Percentiles rank a stretch among this genome's conserved stretches.
Conservation (phyloP, 2,888 invertebrate species). For the Melanchra persicariae region DNA sequence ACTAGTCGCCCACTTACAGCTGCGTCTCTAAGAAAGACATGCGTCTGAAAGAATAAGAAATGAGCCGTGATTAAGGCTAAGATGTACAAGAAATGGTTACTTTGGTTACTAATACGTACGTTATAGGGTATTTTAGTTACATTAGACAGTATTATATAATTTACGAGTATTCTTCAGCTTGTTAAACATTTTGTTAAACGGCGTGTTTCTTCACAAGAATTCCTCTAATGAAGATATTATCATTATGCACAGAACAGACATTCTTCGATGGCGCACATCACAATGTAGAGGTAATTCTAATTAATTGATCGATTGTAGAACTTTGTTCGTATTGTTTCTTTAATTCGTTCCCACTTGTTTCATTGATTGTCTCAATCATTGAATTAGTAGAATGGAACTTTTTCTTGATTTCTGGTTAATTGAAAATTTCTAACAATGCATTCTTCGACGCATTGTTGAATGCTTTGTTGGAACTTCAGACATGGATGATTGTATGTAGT, state of each 20-base stretch:
- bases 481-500: not conserved
- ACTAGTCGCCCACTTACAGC: constrained; percentile 34
- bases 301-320: constrained; percentile 47
- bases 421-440: constrained; percentile 28
- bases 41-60: constrained; percentile 43
- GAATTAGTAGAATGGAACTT: constrained; percentile 29
- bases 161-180: too few species aligned
- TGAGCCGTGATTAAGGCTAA: constrained; percentile 37
- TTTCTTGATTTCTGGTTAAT: constrained; percentile 32
- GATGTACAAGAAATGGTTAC: constrained; percentile 18
- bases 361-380: constrained; percentile 44
- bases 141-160: not conserved
- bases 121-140: not conserved
- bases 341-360: constrained; percentile 52
- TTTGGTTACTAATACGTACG: constrained; percentile 1
- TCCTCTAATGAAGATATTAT: constrained; percentile 2
- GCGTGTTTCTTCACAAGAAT: not conserved
- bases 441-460: constrained; percentile 14
- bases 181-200: not conserved
- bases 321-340: constrained; percentile 35
- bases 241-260: constrained; percentile 4
- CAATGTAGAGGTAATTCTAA: constrained; percentile 28
- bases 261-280: constrained; percentile 5
- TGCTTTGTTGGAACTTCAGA: not conserved
- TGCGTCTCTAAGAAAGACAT: constrained; percentile 26